Evolutionary conservation across 2,113 vertebrate species (phyloP), one percentile per base, ranked within the genome.

Genomic region (Chaetodon trifascialis): DNA sequence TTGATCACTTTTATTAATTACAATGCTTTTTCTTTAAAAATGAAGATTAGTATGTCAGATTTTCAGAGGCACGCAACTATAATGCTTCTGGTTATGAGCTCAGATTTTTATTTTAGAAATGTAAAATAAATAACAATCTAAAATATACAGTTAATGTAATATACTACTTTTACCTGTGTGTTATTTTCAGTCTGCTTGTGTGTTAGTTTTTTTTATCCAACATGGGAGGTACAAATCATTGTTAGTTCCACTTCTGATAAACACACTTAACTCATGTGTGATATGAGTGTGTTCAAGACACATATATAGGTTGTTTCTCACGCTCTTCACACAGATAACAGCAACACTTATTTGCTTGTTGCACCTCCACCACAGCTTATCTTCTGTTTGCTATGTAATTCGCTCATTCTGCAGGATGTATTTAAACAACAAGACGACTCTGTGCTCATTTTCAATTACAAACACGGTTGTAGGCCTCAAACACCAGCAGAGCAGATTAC

Each of bases 301-400:
- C 12, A 21, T 1, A 36, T 77, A 23, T 38, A 12, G 14, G 52
- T 58, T 62, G 17, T 52, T 44, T 52, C 38, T 36, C 1, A 1
- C 0, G 4, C 66, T 42, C 4, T 14, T 81, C 55, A 52, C 30
- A 42, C 38, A 59, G 51, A 76, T 72, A 76, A 72, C 46, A 68
- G 44, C 2, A 7, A 4, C 16, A 62, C 6, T 6, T 63, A 34
- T 51, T 52, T 73, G 68, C 36, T 54, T 30, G 9, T 76, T 34
- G 1, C 56, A 51, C 51, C 40, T 69, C 12, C 11, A 12, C 11
- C 15, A 8, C 1, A 15, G 21, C 44, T 82, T 83, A 91, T 89
- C 85, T 82, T 55, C 36, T 85, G 79, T 85, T 91, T 81, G 62
- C 77, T 47, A 17, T 85, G 68, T 79, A 52, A 81, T 85, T 51